Percentiles rank a stretch among this genome's conserved stretches.
Conservation (phyloP, 1,140 invertebrate genomes). For the Drosophila subpulchrella region DNA sequence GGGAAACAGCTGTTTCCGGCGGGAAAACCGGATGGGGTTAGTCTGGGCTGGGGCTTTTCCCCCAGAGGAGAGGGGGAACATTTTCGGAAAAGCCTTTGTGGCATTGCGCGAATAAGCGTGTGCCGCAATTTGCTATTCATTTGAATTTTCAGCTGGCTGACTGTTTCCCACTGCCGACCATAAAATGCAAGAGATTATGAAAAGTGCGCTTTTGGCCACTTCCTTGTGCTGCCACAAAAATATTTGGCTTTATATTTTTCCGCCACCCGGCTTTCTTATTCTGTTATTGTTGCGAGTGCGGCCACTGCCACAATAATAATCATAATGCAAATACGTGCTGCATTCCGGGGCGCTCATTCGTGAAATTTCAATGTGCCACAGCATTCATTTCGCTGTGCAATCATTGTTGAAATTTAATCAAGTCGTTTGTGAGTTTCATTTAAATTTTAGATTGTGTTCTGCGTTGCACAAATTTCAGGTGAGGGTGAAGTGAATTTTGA, state of each 20-base stretch:
- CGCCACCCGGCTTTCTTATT: conserved; percentile 4
- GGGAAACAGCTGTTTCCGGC: conserved; percentile 74
- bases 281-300: conserved; percentile 18
- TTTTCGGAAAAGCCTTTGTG: conserved; percentile 40
- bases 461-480: conserved; percentile 5
- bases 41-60: conserved; percentile 6
- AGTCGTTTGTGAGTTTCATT: conserved; percentile 25
- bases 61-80: background rate
- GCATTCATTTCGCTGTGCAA: conserved; percentile 29
- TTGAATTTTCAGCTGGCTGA: conserved; percentile 69
- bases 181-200: conserved; percentile 78
- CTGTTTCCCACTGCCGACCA: conserved; percentile 59
- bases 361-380: conserved; percentile 37
- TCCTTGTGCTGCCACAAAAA: conserved; percentile 53
- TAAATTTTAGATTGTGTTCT: conserved; percentile 28
- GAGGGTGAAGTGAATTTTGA: background rate
- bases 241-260: conserved; percentile 48
- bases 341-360: conserved; percentile 34
- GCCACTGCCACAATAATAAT: conserved; percentile 34
- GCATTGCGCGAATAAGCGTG: conserved; percentile 36
- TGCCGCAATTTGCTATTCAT: conserved; percentile 74
- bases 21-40: conserved; percentile 36
- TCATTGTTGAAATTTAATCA: conserved; percentile 45
- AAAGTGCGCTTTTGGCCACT: conserved; percentile 63
- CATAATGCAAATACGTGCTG: conserved; percentile 52